Evolutionary conservation across 2,888 invertebrate species (phyloP).

Genomic region (Slavum lentiscoides): DNA sequence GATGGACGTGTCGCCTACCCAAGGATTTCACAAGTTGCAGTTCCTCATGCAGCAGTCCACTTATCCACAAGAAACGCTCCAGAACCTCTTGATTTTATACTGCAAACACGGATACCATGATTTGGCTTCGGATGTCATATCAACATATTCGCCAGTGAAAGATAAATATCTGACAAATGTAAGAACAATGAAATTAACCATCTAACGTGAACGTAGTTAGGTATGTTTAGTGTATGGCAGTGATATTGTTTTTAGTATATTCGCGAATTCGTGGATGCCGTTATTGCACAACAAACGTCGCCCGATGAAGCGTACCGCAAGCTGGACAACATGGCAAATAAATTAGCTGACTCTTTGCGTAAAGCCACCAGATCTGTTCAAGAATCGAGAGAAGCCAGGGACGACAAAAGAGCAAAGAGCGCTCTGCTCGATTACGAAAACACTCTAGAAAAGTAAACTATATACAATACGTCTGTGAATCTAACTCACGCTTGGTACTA

Average conservation of each 20-base stretch:
- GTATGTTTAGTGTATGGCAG: no score
- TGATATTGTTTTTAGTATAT: conserved; percentile 67
- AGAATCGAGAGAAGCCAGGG: conserved; percentile 84
- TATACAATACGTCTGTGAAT: no score
- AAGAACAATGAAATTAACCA: conserved; percentile 56
- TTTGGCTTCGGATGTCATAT: conserved; percentile 94
- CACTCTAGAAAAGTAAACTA: conserved; percentile 70
- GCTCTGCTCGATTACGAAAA: conserved; percentile 91
- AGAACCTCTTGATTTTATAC: conserved; percentile 90
- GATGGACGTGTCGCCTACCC: conserved; percentile 83
- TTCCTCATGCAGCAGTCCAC: conserved; percentile 94
- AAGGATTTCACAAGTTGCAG: conserved; percentile 91
- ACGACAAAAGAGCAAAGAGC: conserved; percentile 81
- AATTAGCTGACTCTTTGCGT: conserved; percentile 84
- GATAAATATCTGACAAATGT: conserved; percentile 91
- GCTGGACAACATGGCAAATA: conserved; percentile 89
- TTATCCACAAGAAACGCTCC: conserved; percentile 96
- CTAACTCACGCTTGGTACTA: no score
- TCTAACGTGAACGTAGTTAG: no score
- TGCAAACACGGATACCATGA: conserved; percentile 98
- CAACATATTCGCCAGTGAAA: conserved; percentile 94
- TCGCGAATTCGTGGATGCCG: conserved; percentile 92
- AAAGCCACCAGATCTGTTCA: conserved; percentile 93
- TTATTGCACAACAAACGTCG: conserved; percentile 96
- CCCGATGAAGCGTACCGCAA: conserved; percentile 95